phyloP scores from a whole-genome alignment of 2,888 invertebrate genomes.

The Drosophila flavopinicola region DNA sequence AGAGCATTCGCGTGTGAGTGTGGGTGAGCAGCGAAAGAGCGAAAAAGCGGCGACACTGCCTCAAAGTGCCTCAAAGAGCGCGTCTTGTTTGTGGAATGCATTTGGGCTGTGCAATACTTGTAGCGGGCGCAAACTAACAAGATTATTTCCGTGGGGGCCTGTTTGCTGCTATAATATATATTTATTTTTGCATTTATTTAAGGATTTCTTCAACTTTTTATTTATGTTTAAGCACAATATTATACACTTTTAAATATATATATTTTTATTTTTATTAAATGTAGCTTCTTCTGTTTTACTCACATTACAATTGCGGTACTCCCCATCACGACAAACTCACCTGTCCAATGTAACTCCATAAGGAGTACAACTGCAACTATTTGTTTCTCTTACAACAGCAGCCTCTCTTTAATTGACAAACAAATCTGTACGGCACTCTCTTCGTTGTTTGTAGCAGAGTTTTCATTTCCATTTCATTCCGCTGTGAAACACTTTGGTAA shows the following conservation, averaged over 20 bases:
- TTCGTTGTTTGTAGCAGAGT: constrained; percentile 61
- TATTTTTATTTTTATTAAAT: no score
- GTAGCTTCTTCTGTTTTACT: not conserved
- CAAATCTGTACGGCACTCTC: constrained; percentile 12
- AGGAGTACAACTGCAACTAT: not conserved
- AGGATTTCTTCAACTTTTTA: no score
- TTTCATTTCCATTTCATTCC: constrained; percentile 43
- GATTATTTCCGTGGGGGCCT: not conserved
- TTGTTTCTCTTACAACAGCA: not conserved
- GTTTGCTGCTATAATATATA: no score
- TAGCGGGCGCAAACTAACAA: not conserved
- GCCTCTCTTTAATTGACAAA: constrained; percentile 13
- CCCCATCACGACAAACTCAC: constrained; percentile 7
- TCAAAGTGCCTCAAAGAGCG: constrained; percentile 1
- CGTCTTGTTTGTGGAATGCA: constrained; percentile 35
- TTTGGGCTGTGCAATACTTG: not conserved
- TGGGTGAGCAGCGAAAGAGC: not conserved
- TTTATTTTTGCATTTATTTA: no score
- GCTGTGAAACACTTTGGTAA: constrained; percentile 22
- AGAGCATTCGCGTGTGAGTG: constrained; percentile 7
- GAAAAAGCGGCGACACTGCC: not conserved
- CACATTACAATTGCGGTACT: not conserved
- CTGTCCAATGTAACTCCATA: constrained; percentile 13
- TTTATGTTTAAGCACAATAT: no score
- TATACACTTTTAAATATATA: no score